Conservation (phyloP, 2,888 invertebrate species). For the Notodonta ziczac region DNA sequence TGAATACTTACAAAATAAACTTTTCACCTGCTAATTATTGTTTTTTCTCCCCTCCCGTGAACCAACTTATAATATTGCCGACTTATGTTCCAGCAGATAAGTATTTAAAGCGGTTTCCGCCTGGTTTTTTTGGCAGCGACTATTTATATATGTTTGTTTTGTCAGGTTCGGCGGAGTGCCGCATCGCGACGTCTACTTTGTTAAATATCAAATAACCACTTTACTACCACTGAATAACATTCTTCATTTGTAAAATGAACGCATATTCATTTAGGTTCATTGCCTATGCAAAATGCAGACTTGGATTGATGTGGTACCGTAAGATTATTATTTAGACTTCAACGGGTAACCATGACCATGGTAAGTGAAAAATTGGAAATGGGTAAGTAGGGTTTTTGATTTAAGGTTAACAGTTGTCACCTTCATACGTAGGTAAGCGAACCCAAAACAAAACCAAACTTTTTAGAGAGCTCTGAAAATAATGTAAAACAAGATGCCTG, state of each 20-base stretch:
- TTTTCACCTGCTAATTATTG: slow-evolving; percentile 68
- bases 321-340: too few species aligned
- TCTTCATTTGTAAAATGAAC: neutral
- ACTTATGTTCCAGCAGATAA: slow-evolving; percentile 8
- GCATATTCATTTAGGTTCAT: too few species aligned
- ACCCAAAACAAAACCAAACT: neutral
- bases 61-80: too few species aligned
- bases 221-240: slow-evolving; percentile 36
- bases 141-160: slow-evolving; percentile 75
- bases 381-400: too few species aligned
- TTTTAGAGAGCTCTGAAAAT: neutral
- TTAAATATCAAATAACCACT: slow-evolving; percentile 73
- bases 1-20: slow-evolving; percentile 64
- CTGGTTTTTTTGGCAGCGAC: slow-evolving; percentile 44
- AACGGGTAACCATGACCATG: too few species aligned
- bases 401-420: too few species aligned
- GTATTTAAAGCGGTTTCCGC: slow-evolving; percentile 27
- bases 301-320: too few species aligned
- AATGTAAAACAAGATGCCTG: slow-evolving; percentile 25
- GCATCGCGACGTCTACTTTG: slow-evolving; percentile 63
- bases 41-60: slow-evolving; percentile 15
- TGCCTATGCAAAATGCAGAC: too few species aligned
- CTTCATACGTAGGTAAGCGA: neutral
- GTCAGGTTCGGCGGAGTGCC: slow-evolving; percentile 66
- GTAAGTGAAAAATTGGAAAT: too few species aligned